Base-by-base conservation (phyloP, 2,888 invertebrate species). In the Elysia crispata region DNA sequence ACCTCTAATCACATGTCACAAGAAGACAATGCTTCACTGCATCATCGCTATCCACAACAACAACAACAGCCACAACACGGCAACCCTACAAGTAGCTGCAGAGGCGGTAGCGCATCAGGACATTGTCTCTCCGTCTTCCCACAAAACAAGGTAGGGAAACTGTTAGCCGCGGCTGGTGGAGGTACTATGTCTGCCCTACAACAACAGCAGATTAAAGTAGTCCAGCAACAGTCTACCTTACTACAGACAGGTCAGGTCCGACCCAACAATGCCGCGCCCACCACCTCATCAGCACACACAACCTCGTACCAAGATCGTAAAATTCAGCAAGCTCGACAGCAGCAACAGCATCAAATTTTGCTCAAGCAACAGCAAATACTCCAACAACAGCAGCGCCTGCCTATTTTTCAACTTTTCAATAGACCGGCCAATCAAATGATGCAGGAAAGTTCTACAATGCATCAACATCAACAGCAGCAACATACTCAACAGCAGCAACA, bases 151-250 rank as follows among this genome's bases (percentile, higher is more conserved):
- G 13, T 33, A 23, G 67, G 67, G 50, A 66, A 77, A n/a, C 76
- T 49, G 60, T 15, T 23, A 25, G 28, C 20, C 1, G 41, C 41
- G 5, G 41, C 41, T 11, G 41, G 41, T 41, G 41, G 41, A 41
- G 41, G 5, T 41, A 41, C 41, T 11, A 41, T 41, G 41, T 41
- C 41, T 41, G 41, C 41, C 41, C 70, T 57, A 0, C 77, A 67
- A 20, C 76, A 66, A 23, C 49, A 41, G 20, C 33, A 30, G 50
- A 67, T 23, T 20, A 67, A 77, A 30, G 54, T 60, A 70, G 41
- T 60, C 57, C 77, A 28, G 13, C 76, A 77, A 18, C 77, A 77
- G 62, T 77, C 77, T 18, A 77, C 77, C 13, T 70, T 77, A 23
- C 30, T 77, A 41, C 77, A 77, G 31, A 77, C 41, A 11, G 41